phyloP scores from a whole-genome alignment of 1,140 invertebrate species.

The Coenobita brevimanus region DNA sequence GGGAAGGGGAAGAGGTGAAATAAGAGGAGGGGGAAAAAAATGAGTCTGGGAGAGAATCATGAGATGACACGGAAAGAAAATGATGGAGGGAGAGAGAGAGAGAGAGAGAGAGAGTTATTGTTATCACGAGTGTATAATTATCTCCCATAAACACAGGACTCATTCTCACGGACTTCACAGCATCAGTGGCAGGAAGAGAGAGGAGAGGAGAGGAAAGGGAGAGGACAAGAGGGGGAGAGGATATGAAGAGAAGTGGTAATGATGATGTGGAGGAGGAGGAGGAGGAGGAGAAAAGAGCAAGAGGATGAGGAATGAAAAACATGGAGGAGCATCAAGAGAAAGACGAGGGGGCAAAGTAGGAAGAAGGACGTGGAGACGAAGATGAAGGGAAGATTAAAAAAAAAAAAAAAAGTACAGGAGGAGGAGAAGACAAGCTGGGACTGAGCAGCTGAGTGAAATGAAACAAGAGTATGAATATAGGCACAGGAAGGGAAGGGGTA shows the following conservation, averaged over 20 bases:
- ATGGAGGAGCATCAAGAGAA: background rate
- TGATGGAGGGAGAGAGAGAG: too few relatives aligned
- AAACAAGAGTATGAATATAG: background rate
- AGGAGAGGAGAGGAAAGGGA: background rate
- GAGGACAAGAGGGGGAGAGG: slow-evolving; percentile 11
- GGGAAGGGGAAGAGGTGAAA: background rate
- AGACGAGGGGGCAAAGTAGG: background rate
- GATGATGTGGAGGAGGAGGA: background rate
- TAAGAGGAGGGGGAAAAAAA: background rate
- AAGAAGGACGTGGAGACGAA: background rate
- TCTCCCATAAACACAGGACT: too few relatives aligned
- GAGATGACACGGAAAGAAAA: too few relatives aligned
- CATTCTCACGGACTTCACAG: too few relatives aligned
- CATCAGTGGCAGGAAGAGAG: background rate
- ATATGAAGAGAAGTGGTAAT: background rate
- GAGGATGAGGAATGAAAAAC: background rate
- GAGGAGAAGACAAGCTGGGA: background rate
- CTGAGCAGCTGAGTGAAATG: background rate
- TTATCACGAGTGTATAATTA: too few relatives aligned
- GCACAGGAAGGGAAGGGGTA: background rate
- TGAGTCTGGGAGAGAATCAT: too few relatives aligned
- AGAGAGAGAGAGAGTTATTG: too few relatives aligned
- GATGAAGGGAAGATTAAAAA: background rate
- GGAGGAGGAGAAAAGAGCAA: background rate
- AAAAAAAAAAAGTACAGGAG: background rate